Conservation (phyloP, 2,797 vertebrate species). For the Onychomys arenicola region DNA sequence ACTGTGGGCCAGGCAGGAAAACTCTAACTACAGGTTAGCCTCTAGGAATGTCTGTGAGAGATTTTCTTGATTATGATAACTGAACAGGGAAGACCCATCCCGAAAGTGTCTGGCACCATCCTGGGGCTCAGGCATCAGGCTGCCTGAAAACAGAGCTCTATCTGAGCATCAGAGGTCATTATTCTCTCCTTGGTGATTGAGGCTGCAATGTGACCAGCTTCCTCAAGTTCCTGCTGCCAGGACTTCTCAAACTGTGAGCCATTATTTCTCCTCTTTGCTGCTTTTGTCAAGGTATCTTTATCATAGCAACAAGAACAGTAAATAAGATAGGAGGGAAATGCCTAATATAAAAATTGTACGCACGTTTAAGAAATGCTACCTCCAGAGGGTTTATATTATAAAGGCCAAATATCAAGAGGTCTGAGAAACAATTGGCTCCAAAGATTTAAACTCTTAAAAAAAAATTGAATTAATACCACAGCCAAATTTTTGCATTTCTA, state of each 20-base stretch:
- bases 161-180: neutral
- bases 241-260: neutral
- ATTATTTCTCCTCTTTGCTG: neutral
- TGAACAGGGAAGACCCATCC: neutral
- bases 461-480: neutral
- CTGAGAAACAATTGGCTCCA: neutral
- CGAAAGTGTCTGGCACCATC: neutral
- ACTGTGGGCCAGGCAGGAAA: no score
- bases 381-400: neutral
- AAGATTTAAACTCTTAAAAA: conserved; percentile 3
- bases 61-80: neutral
- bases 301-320: neutral
- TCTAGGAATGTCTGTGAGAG: neutral
- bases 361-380: neutral
- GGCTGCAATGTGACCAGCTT: neutral
- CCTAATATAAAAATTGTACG: neutral
- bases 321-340: no score
- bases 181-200: neutral
- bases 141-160: neutral
- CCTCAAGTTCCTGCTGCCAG: neutral
- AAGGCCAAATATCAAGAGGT: neutral
- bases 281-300: neutral
- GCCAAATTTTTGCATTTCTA: neutral
- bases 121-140: no score
- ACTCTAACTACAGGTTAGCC: no score